Conservation (phyloP, 2,888 invertebrate species). For the Thumatha senex region DNA sequence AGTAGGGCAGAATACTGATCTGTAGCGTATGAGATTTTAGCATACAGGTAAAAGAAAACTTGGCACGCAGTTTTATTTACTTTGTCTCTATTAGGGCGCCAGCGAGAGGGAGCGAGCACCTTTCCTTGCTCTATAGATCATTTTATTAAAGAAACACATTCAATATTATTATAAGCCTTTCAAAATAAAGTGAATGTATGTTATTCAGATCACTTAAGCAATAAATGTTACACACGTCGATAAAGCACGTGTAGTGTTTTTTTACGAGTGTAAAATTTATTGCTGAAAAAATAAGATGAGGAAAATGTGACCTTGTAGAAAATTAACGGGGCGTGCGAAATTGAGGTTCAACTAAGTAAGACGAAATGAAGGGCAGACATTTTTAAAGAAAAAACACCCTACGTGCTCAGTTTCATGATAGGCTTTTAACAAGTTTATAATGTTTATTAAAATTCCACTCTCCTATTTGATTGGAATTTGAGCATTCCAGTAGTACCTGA, state of each 20-base stretch:
- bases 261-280: slow-evolving; percentile 4
- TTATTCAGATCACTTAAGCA: too few species aligned
- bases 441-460: not conserved
- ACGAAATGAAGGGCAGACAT: not conserved
- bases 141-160: too few species aligned
- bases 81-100: too few species aligned
- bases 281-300: slow-evolving; percentile 3
- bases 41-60: too few species aligned
- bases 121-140: too few species aligned
- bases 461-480: not conserved
- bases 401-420: slow-evolving; percentile 1
- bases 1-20: too few species aligned
- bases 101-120: too few species aligned
- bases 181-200: too few species aligned
- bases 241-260: not conserved
- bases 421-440: slow-evolving; percentile 4
- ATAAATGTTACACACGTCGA: not conserved
- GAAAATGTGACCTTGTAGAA: slow-evolving; percentile 1
- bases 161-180: too few species aligned
- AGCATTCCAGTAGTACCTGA: too few species aligned
- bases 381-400: not conserved
- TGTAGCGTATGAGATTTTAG: too few species aligned
- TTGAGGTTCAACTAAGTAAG: not conserved
- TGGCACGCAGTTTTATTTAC: too few species aligned
- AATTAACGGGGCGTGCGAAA: not conserved